Evolutionary conservation across 2,797 vertebrate genomes (phyloP).

Genomic region (Mus spretus): DNA sequence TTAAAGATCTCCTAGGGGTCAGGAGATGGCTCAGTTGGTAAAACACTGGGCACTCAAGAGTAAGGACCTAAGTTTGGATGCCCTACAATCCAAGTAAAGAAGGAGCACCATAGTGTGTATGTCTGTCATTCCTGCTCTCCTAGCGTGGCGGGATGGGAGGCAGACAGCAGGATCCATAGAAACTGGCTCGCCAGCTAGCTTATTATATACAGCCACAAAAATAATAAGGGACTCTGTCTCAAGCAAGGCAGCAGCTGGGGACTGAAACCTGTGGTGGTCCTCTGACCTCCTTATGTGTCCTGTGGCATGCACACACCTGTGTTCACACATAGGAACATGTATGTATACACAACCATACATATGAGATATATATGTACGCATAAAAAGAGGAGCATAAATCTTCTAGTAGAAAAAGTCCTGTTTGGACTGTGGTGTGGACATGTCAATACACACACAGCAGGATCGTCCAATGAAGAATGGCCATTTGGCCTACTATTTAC

Average conservation of each 20-base stretch:
- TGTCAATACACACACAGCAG: background rate
- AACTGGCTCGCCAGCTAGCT: background rate
- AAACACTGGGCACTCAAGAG: background rate
- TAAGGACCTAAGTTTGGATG: background rate
- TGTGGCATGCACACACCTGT: background rate
- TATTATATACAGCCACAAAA: background rate
- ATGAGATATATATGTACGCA: background rate
- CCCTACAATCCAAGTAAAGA: background rate
- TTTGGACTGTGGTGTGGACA: conserved; percentile 5
- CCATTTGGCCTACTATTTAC: background rate
- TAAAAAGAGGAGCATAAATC: background rate
- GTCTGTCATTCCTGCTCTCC: background rate
- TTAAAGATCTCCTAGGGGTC: background rate
- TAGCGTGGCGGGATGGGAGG: background rate
- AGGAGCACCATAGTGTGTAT: background rate
- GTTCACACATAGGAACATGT: background rate
- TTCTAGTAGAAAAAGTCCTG: background rate
- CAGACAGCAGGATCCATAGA: background rate
- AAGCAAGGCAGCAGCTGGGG: background rate
- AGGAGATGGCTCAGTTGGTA: background rate
- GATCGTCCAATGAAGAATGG: background rate
- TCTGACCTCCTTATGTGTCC: background rate
- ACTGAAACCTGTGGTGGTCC: background rate
- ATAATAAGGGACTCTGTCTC: background rate
- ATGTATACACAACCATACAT: background rate